Evolutionary conservation across 2,888 invertebrate species (phyloP).

Genomic region (Nephrotoma appendiculata): DNA sequence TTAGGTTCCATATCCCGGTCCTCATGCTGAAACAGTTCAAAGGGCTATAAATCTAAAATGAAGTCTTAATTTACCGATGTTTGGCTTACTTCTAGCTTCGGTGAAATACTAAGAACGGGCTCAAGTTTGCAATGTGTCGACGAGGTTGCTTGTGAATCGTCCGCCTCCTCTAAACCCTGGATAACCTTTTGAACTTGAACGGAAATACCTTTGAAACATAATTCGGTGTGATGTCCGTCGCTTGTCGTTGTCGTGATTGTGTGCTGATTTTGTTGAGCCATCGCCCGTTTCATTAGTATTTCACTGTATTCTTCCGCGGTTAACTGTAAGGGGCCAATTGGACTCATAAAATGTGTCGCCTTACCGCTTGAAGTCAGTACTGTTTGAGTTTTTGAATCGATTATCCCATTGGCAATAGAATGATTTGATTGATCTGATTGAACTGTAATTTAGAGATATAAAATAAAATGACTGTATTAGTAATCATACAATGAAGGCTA

Average conservation of each 20-base stretch:
- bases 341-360: slow-evolving; percentile 48
- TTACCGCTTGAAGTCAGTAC: slow-evolving; percentile 29
- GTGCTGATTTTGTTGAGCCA: slow-evolving; percentile 39
- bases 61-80: not conserved
- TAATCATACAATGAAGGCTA: not conserved
- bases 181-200: slow-evolving; percentile 35
- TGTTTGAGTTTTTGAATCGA: slow-evolving; percentile 33
- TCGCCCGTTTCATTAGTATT: slow-evolving; percentile 58
- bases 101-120: slow-evolving; percentile 33
- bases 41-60: not conserved
- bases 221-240: slow-evolving; percentile 25
- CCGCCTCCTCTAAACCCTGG: slow-evolving; percentile 32
- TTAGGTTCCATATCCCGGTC: slow-evolving; percentile 20
- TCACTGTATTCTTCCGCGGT: slow-evolving; percentile 67
- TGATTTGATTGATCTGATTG: slow-evolving; percentile 26
- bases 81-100: slow-evolving; percentile 25
- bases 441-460: slow-evolving; percentile 16
- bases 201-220: slow-evolving; percentile 25
- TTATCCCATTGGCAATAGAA: slow-evolving; percentile 29
- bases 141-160: slow-evolving; percentile 32
- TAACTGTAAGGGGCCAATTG: slow-evolving; percentile 54
- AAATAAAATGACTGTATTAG: not conserved
- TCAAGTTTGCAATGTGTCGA: slow-evolving; percentile 32
- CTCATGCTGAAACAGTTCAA: slow-evolving; percentile 19
- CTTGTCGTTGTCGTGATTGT: slow-evolving; percentile 25